These are phyloP conservation scores for Crocuta crocuta DNA, from an alignment of 2,113 vertebrate genomes.

Conservation along the genomic window DNA sequence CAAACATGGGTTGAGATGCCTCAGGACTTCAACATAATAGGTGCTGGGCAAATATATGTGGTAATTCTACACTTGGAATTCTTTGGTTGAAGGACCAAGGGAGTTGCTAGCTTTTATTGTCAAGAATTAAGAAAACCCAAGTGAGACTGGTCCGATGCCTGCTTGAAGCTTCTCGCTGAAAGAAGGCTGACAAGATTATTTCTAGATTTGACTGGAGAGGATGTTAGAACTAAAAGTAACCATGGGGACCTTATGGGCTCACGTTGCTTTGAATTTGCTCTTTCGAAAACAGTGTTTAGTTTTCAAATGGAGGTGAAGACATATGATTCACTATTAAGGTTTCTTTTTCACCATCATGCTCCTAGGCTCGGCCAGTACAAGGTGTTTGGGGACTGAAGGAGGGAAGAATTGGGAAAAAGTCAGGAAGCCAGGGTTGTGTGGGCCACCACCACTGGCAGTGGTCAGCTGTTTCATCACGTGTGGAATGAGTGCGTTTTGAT, in stretches of 20 bases:
- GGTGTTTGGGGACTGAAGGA: background rate
- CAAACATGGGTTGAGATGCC: background rate
- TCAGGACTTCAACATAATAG: background rate
- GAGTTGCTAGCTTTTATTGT: background rate
- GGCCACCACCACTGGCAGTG: background rate
- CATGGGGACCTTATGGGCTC: background rate
- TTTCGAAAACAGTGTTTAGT: background rate
- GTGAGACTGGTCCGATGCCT: background rate
- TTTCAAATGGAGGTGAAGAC: constrained; percentile 4
- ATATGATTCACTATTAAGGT: background rate
- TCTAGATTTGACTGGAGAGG: background rate
- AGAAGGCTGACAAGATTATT: background rate
- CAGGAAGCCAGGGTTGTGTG: background rate
- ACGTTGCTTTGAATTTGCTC: background rate
- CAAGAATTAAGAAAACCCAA: background rate
- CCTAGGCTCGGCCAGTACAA: background rate
- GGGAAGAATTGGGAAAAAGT: background rate
- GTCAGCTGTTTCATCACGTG: background rate
- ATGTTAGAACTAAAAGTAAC: background rate
- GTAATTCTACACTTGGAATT: background rate
- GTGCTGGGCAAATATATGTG: background rate
- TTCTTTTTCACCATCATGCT: background rate
- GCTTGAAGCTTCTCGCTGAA: background rate
- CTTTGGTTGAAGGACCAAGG: background rate
- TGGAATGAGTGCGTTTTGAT: background rate